Evolutionary conservation across 2,797 vertebrate species (phyloP).

Genomic region (Rhinogobio ventralis): DNA sequence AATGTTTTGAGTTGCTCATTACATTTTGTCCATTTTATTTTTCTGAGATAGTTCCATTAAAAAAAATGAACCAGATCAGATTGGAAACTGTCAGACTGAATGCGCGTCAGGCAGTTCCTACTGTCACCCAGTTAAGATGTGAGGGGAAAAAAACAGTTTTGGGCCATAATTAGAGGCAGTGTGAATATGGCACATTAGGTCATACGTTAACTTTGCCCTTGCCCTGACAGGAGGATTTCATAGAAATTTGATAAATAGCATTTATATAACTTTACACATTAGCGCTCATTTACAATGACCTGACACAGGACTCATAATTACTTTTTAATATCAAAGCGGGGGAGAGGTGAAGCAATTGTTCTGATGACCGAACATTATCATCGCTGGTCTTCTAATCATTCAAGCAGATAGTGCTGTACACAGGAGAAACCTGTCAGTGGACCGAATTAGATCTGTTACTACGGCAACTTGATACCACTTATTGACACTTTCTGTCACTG

Average conservation of each 20-base stretch:
- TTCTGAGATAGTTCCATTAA: background rate
- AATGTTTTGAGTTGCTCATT: background rate
- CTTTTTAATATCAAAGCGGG: conserved; percentile 35
- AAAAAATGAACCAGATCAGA: background rate
- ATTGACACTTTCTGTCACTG: background rate
- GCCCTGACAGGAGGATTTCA: background rate
- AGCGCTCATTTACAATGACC: conserved; percentile 4
- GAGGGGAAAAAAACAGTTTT: background rate
- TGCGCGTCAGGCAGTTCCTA: too few species aligned
- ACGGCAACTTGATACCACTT: background rate
- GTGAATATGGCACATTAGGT: background rate
- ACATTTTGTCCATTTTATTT: background rate
- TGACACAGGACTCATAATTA: conserved; percentile 39
- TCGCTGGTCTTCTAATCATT: conserved; percentile 37
- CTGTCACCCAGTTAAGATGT: background rate
- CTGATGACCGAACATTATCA: conserved; percentile 50
- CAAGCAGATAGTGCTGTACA: conserved; percentile 4
- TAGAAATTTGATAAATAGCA: conserved; percentile 16
- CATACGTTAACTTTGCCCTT: background rate
- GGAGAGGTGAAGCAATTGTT: conserved; percentile 35
- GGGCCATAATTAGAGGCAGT: background rate
- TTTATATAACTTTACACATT: background rate
- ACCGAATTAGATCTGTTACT: background rate
- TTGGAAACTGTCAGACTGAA: background rate
- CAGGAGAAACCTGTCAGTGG: conserved; percentile 6